phyloP scores from a whole-genome alignment of 2,888 invertebrate genomes.

The Lycophotia porphyrea region DNA sequence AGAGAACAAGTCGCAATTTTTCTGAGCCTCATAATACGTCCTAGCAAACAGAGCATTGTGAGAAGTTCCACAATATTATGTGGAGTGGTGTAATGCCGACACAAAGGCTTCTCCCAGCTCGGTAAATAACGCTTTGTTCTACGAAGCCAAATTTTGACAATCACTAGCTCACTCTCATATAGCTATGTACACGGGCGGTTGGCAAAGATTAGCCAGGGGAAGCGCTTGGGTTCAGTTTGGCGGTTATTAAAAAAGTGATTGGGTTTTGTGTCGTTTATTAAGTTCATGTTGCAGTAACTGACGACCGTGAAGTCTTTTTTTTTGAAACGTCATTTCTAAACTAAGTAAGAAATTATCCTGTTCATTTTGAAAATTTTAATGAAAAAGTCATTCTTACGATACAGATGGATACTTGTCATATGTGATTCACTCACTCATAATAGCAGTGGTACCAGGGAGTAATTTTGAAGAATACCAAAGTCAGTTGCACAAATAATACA shows the following conservation, averaged over 20 bases:
- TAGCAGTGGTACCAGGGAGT: too few relatives aligned
- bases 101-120: conserved; percentile 87
- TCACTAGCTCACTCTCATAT: conserved; percentile 88
- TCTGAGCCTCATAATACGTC: conserved; percentile 80
- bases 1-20: conserved; percentile 77
- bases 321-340: neutral
- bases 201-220: conserved; percentile 76
- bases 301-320: neutral
- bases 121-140: conserved; percentile 91
- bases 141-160: conserved; percentile 91
- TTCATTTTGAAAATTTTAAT: neutral
- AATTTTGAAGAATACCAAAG: too few relatives aligned
- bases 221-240: neutral
- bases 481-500: too few relatives aligned
- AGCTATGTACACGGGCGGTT: conserved; percentile 77
- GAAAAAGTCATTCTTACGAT: neutral
- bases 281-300: neutral
- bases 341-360: too few relatives aligned
- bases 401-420: too few relatives aligned
- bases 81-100: conserved; percentile 89
- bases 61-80: conserved; percentile 90
- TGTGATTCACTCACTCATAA: too few relatives aligned
- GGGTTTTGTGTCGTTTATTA: neutral
- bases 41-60: conserved; percentile 87
- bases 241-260: neutral